These are phyloP conservation scores for Acipenser ruthenus DNA, from an alignment of 2,797 vertebrate genomes.

Conservation along the genomic window DNA sequence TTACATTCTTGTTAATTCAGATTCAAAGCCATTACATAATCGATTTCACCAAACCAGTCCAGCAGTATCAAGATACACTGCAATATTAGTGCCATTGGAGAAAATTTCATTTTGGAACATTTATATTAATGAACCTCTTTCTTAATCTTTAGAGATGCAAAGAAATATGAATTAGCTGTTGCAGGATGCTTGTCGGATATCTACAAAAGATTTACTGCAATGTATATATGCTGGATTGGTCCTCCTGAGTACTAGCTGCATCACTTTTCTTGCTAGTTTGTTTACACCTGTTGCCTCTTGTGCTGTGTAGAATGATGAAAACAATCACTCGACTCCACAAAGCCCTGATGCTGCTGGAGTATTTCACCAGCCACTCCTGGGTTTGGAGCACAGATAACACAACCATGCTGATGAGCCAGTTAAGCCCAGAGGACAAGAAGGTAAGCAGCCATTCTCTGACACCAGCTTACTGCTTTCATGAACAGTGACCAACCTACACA, in stretches of 20 bases:
- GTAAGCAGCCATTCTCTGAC: constrained; percentile 39
- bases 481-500: no score
- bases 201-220: neutral
- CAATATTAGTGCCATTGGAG: no score
- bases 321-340: constrained; percentile 91
- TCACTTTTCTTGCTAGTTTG: neutral
- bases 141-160: no score
- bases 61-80: no score
- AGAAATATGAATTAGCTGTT: neutral
- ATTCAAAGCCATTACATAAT: no score
- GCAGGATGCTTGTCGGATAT: neutral
- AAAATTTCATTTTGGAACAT: neutral
- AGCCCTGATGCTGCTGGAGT: constrained; percentile 92
- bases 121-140: neutral
- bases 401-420: constrained; percentile 80
- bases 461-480: no score
- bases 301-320: constrained; percentile 90
- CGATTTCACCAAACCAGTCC: no score
- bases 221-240: neutral
- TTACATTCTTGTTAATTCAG: no score
- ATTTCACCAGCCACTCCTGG: constrained; percentile 97
- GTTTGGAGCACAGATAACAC: constrained; percentile 92
- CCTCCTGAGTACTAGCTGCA: neutral
- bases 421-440: constrained; percentile 86
- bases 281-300: neutral